These are phyloP conservation scores for Brachyalestes nurse DNA, from an alignment of 2,797 vertebrate genomes.

Conservation along the genomic window DNA sequence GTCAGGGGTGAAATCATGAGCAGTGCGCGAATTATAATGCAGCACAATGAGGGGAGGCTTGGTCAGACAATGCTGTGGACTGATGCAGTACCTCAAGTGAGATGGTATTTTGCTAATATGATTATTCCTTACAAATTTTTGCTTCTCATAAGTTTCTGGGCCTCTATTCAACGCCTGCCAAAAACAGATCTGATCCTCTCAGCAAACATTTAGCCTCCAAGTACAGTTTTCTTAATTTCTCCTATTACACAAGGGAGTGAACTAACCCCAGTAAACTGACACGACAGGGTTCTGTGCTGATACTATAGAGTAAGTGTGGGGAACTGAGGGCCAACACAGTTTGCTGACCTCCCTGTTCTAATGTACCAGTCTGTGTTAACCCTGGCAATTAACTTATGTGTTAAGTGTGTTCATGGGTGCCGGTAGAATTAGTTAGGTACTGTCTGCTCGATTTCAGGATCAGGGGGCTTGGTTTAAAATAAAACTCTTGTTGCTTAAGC, in stretches of 20 bases:
- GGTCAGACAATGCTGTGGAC: neutral
- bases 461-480: too few species aligned
- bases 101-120: neutral
- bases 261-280: too few species aligned
- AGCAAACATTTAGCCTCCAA: neutral
- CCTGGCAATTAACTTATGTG: too few species aligned
- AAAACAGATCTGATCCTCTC: neutral
- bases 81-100: neutral
- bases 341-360: neutral
- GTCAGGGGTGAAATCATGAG: constrained; percentile 12
- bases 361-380: neutral
- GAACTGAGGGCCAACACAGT: too few species aligned
- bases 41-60: neutral
- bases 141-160: neutral
- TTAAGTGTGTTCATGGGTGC: too few species aligned
- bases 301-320: too few species aligned
- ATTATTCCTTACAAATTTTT: neutral
- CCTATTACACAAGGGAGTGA: neutral
- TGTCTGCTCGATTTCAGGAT: too few species aligned
- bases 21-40: neutral
- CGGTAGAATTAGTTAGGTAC: too few species aligned
- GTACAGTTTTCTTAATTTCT: neutral
- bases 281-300: too few species aligned
- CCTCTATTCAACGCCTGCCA: neutral
- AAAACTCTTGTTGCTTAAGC: too few species aligned